phyloP scores from a whole-genome alignment of 1,140 invertebrate genomes.

The Mercenaria mercenaria region DNA sequence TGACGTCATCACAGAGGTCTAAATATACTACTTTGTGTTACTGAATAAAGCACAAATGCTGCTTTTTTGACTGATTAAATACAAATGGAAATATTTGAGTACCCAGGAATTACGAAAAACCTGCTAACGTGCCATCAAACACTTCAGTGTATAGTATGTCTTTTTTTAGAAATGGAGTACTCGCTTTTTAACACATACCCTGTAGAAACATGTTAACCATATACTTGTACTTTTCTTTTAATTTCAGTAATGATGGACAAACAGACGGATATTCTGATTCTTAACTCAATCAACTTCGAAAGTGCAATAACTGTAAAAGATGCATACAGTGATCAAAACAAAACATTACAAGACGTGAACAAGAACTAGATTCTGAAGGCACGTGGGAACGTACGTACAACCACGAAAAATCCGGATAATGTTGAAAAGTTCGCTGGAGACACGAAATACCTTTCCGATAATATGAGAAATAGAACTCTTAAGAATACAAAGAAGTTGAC shows the following conservation, averaged over 20 bases:
- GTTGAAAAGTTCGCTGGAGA: not conserved
- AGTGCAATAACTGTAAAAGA: slow-evolving; percentile 2
- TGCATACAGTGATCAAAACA: not conserved
- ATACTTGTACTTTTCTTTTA: not conserved
- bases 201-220: too few species aligned
- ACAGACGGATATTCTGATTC: not conserved
- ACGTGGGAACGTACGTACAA: not conserved
- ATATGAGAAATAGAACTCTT: not conserved
- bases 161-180: too few species aligned
- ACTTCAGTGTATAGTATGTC: too few species aligned
- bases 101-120: too few species aligned
- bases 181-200: too few species aligned
- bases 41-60: too few species aligned
- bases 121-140: too few species aligned
- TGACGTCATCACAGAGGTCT: too few species aligned
- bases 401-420: not conserved
- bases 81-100: too few species aligned
- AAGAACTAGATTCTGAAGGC: not conserved
- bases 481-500: not conserved
- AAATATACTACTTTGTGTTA: too few species aligned
- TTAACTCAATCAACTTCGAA: slow-evolving; percentile 28
- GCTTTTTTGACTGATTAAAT: too few species aligned
- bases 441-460: not conserved
- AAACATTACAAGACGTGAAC: not conserved
- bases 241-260: slow-evolving; percentile 29